Evolutionary conservation across 23 tunicate species (phyloP), one percentile per base, ranked within the genome.

Genomic region (Ciona savignyi): DNA sequence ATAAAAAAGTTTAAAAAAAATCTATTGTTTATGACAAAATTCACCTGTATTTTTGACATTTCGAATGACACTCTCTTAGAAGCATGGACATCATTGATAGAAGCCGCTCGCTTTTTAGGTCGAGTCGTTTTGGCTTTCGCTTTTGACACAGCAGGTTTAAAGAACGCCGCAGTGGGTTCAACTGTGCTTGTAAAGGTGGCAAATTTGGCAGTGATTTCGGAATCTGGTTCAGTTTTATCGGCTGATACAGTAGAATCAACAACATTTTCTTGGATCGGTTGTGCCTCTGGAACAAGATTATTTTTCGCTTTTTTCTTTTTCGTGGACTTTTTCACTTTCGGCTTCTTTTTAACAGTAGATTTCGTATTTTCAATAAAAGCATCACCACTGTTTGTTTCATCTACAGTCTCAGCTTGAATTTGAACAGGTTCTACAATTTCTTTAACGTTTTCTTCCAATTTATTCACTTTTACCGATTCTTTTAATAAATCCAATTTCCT

Each of bases 41-140:
- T n/a, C n/a, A 78, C 96, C 80, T 81, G 87, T 20, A 74, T 81
- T 78, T 81, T 88, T 48, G 96, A 88, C 87, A 88, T 77, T 68
- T 88, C 84, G 68, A 88, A 88, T 3, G 79, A 75, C 15, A 88
- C 96, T 56, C 78, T 66, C 62, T 88, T 88, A 0, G 87, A 9
- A 42, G 56, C 9, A 42, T 42, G 56, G 9, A 42, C 56, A 42
- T 42, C 56, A 42, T 9, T 9, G 9, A 42, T 42, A 6, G 56
- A 9, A 42, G 56, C 9, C 9, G 56, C 11, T 42, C 56, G 56
- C 56, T 42, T 42, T 42, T 42, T 42, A 42, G 15, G 51, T 24
- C 4, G 68, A 21, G 2, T 21, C 29, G 2, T 29, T 32, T 56
- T 81, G 63, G 51, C 62, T 72, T 60, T 27, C 31, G 60, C 67